These are phyloP conservation scores for Heterodera schachtii DNA, from an alignment of 1,140 invertebrate genomes.

Conservation along the genomic window DNA sequence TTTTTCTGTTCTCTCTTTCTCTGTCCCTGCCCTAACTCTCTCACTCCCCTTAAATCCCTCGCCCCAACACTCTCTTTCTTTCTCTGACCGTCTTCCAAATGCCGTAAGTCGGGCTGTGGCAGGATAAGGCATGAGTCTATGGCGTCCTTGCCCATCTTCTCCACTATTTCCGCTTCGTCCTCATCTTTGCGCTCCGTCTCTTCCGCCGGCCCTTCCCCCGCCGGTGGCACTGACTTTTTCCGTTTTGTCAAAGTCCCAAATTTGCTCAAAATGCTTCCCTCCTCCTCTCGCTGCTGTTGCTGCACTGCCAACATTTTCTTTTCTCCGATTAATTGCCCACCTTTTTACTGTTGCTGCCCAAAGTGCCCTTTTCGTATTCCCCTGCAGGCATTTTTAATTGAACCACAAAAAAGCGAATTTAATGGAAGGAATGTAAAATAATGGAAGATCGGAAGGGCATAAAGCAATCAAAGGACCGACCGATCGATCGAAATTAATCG, in stretches of 20 bases:
- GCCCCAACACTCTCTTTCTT: background rate
- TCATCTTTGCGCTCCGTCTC: conserved; percentile 37
- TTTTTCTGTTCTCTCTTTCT: background rate
- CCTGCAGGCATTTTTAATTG: conserved; percentile 18
- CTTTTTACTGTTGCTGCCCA: conserved; percentile 12
- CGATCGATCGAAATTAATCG: background rate
- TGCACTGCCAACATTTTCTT: background rate
- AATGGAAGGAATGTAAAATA: background rate
- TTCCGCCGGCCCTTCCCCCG: conserved; percentile 30
- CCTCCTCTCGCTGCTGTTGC: conserved; percentile 20
- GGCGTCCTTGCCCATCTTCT: conserved; percentile 49
- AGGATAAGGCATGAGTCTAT: conserved; percentile 50
- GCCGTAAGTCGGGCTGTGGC: conserved; percentile 48
- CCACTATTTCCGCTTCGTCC: conserved; percentile 49
- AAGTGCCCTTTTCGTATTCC: conserved; percentile 25
- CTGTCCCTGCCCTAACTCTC: no score
- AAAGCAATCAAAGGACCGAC: no score
- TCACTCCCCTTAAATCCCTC: background rate
- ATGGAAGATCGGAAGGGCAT: background rate
- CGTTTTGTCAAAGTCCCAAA: conserved; percentile 48
- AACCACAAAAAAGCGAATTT: background rate
- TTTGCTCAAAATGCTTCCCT: conserved; percentile 47
- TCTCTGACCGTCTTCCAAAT: conserved; percentile 47
- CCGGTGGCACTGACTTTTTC: conserved; percentile 54
- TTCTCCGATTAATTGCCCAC: background rate